These are phyloP conservation scores for Alethe castanea DNA, from an alignment of 2,113 vertebrate species.

Conservation along the genomic window DNA sequence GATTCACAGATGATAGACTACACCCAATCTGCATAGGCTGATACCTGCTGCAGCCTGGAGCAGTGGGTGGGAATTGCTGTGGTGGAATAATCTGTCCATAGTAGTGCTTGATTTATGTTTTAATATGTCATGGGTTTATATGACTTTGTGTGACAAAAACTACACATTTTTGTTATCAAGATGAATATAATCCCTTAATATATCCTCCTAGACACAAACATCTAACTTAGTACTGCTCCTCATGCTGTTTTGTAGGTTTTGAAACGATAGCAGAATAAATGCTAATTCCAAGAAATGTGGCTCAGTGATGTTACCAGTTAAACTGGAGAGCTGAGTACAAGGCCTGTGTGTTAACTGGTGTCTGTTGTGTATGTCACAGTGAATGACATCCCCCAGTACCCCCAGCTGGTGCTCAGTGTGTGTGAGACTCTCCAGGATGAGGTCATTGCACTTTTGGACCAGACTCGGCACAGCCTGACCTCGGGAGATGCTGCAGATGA, in stretches of 20 bases:
- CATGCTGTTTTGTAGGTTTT: neutral
- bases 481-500: constrained; percentile 74
- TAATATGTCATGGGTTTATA: neutral
- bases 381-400: constrained; percentile 90
- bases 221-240: neutral
- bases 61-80: neutral
- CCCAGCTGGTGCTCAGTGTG: constrained; percentile 89
- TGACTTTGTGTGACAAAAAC: neutral
- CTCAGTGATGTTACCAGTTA: neutral
- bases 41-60: neutral
- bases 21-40: neutral
- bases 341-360: neutral
- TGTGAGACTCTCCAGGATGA: constrained; percentile 93
- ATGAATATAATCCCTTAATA: neutral
- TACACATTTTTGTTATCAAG: neutral
- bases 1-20: neutral
- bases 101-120: neutral
- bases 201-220: neutral
- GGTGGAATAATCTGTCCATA: neutral
- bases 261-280: neutral
- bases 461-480: constrained; percentile 81
- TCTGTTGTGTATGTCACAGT: constrained; percentile 69
- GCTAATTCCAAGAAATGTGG: neutral
- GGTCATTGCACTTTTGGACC: constrained; percentile 85
- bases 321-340: neutral